These are phyloP conservation scores for Tigriopus japonicus DNA, from an alignment of 1,140 invertebrate genomes.

Conservation along the genomic window DNA sequence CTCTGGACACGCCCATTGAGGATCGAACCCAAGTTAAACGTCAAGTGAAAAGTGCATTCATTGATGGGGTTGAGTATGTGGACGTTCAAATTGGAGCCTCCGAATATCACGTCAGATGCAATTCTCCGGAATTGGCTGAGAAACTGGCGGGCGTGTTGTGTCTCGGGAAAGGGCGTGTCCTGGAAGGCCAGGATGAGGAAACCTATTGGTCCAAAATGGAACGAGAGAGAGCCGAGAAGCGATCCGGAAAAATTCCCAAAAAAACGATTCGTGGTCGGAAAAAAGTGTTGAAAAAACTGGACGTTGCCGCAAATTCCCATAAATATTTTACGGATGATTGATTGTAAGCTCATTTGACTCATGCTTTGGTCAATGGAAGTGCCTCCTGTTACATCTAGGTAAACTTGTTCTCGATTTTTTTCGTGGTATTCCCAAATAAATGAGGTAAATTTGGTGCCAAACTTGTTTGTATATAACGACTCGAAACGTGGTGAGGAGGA, in stretches of 20 bases:
- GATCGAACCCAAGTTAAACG: neutral
- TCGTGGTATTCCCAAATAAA: too few relatives aligned
- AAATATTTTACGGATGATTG: too few relatives aligned
- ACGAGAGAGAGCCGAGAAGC: conserved; percentile 1
- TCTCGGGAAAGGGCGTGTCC: neutral
- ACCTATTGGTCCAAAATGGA: conserved; percentile 3
- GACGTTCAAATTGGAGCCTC: conserved; percentile 1
- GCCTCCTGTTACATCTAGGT: too few relatives aligned
- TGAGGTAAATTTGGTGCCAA: too few relatives aligned
- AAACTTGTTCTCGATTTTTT: too few relatives aligned
- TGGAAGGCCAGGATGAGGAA: neutral
- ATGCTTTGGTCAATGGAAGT: too few relatives aligned
- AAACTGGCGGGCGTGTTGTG: neutral
- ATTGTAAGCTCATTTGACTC: too few relatives aligned
- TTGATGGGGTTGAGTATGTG: conserved; percentile 1
- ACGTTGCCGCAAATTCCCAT: too few relatives aligned
- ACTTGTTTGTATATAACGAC: too few relatives aligned
- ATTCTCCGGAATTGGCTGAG: neutral
- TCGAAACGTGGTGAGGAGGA: too few relatives aligned
- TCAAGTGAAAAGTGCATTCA: neutral
- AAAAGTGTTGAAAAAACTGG: neutral
- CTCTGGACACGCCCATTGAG: neutral
- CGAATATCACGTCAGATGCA: neutral
- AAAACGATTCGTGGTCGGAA: neutral
- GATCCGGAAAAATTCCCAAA: neutral